Evolutionary conservation across 2,797 vertebrate species (phyloP), one percentile per base, ranked within the genome.

Genomic region (Pelodytes ibericus): DNA sequence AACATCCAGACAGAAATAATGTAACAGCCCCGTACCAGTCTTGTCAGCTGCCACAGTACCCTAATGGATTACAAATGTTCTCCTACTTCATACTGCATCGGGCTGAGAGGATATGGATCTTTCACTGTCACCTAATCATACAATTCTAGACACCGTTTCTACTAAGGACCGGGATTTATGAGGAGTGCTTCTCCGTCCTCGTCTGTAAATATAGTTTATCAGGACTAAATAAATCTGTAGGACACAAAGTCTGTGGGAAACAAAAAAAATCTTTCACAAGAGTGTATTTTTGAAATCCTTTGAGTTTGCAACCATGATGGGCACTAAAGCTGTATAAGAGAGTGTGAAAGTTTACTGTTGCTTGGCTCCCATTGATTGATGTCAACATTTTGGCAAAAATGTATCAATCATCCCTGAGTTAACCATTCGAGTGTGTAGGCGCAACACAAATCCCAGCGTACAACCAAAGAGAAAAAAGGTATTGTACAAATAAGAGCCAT

Each of bases 121-220:
- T 59, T 16, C 11, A 3, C 60, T 66, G 53, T 60, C 69, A 65
- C 36, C 51, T 13, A 9, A 26, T 33, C 60, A 66, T 36, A 39
- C 24, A 72, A 72, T 51, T 25, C 39, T 72, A 13, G 65, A 56
- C 60, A 39, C 41, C 30, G 51, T 49, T 62, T 64, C 62, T 77
- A 36, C 58, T 66, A 64, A 26, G 41, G 66, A 47, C 36, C 2
- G 29, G 66, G 61, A 77, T 72, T 72, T 44, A 65, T 65, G 53
- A 44, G 36, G 51, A 29, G 15, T 20, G 51, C 39, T 44, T 74
- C 36, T 51, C 30, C 51, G 58, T 66, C 33, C 31, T 59, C 49
- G 60, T 59, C 68, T 71, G 51, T 51, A 63, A 63, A 56, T 76
- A 64, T 63, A 44, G 59, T 77, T 63, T 71, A 58, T 59, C 27